phyloP scores from a whole-genome alignment of 2,888 invertebrate genomes.

The Sussaba pulchella region DNA sequence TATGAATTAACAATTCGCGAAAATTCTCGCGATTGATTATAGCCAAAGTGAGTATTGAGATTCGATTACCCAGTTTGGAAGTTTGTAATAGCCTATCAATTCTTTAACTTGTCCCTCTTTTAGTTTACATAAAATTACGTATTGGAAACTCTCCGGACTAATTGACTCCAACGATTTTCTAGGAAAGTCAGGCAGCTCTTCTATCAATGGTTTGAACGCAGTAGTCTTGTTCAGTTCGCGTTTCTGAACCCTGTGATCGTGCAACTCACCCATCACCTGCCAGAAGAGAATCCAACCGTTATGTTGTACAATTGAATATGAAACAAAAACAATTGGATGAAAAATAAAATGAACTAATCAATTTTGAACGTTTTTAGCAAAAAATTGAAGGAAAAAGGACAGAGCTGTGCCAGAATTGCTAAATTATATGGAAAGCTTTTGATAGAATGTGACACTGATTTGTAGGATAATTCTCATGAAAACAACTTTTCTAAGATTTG shows the following conservation, averaged over 20 bases:
- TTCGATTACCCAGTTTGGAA: conserved; percentile 86
- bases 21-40: too few species aligned
- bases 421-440: too few species aligned
- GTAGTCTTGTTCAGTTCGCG: conserved; percentile 86
- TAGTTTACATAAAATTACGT: conserved; percentile 83
- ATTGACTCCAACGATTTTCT: not conserved
- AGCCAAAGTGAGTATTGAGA: too few species aligned
- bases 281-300: not conserved
- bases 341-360: too few species aligned
- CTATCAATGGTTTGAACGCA: conserved; percentile 85
- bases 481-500: not conserved
- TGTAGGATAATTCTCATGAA: not conserved
- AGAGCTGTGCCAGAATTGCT: too few species aligned
- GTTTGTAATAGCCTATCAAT: conserved; percentile 87
- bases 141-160: conserved; percentile 56
- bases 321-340: too few species aligned
- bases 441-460: not conserved
- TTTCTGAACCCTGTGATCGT: conserved; percentile 91
- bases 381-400: not conserved
- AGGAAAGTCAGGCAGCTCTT: conserved; percentile 85
- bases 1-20: not conserved
- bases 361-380: not conserved
- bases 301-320: not conserved
- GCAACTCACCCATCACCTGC: conserved; percentile 89
- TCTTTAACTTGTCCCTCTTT: conserved; percentile 85